phyloP scores from a whole-genome alignment of 2,888 invertebrate species.

The Pollenia angustigena region DNA sequence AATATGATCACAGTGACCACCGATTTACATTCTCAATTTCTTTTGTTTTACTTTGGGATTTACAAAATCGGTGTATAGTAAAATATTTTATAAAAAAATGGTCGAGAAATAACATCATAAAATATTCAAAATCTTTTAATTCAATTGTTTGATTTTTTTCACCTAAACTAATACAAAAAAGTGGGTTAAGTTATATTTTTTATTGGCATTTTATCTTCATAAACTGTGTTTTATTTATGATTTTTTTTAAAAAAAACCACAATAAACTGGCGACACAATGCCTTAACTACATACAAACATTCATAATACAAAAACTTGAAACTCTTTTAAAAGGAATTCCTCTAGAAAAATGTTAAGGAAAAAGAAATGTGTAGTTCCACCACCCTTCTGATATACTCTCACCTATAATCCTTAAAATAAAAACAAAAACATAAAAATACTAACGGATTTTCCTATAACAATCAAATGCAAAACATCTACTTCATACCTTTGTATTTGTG shows the following conservation, averaged over 20 bases:
- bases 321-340: neutral
- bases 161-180: too few species aligned
- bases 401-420: neutral
- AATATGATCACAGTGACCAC: too few species aligned
- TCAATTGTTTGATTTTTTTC: too few species aligned
- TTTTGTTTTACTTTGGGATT: too few species aligned
- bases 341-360: neutral
- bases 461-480: neutral
- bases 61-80: too few species aligned
- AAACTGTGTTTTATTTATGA: neutral
- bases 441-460: neutral
- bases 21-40: too few species aligned
- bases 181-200: too few species aligned
- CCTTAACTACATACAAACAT: neutral
- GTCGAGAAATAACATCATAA: too few species aligned
- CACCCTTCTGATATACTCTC: neutral
- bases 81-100: too few species aligned
- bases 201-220: neutral
- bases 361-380: neutral
- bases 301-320: slow-evolving; percentile 6
- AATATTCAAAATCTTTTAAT: too few species aligned
- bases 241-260: neutral
- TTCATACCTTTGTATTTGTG: neutral
- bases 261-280: neutral
- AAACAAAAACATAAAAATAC: neutral